Percentiles rank a stretch among this genome's conserved stretches.
Conservation (phyloP, 2,888 invertebrate genomes). For the Himalopsyche kuldschensis region DNA sequence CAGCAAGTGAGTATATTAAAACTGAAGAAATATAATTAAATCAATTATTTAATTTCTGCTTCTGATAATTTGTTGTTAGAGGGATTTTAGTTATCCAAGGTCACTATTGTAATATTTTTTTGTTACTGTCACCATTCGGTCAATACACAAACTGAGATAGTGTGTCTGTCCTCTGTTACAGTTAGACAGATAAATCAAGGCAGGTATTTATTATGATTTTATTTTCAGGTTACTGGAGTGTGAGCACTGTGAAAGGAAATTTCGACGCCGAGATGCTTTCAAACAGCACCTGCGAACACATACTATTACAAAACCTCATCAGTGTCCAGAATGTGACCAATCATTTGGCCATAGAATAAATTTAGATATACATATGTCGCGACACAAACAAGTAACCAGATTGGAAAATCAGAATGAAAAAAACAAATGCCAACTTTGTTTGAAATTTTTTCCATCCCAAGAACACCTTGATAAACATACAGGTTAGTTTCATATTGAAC, state of each 20-base stretch:
- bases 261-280: slow-evolving; percentile 13
- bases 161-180: not conserved
- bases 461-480: slow-evolving; percentile 5
- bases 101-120: too few relatives aligned
- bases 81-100: too few relatives aligned
- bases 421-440: slow-evolving; percentile 3
- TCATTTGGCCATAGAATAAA: slow-evolving; percentile 23
- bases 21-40: too few relatives aligned
- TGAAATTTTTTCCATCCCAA: not conserved
- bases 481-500: not conserved
- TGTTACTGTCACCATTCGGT: too few relatives aligned
- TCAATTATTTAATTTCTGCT: too few relatives aligned
- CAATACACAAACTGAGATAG: not conserved
- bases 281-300: slow-evolving; percentile 23
- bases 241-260: slow-evolving; percentile 20
- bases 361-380: slow-evolving; percentile 18
- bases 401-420: not conserved
- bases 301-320: slow-evolving; percentile 6
- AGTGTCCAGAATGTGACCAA: slow-evolving; percentile 5
- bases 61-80: too few relatives aligned
- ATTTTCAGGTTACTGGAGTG: slow-evolving; percentile 13
- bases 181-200: not conserved
- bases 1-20: slow-evolving; percentile 21
- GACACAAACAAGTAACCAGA: not conserved
- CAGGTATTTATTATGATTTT: not conserved